Evolutionary conservation across 2,888 invertebrate genomes (phyloP).

Genomic region (Cephalotes varians): DNA sequence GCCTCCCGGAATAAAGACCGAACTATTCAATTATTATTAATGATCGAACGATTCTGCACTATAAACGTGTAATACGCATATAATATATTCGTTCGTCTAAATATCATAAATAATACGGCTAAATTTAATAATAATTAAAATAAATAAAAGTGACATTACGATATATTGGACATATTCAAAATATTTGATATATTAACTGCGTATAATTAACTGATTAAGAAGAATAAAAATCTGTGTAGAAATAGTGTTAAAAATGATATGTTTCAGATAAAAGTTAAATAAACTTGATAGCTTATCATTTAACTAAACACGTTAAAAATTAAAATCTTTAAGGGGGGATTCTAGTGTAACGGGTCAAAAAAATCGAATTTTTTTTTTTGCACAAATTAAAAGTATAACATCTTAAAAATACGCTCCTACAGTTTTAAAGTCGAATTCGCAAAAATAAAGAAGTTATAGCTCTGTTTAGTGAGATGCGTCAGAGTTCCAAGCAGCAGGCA

Average conservation of each 20-base stretch:
- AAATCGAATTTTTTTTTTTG: no score
- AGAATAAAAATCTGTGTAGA: not conserved
- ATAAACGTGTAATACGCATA: not conserved
- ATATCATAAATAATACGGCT: not conserved
- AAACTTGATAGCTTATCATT: not conserved
- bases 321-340: not conserved
- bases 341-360: no score
- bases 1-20: not conserved
- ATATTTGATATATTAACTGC: constrained; percentile 6
- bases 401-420: no score
- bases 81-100: not conserved
- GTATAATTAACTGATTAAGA: constrained; percentile 19
- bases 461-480: no score
- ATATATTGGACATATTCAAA: not conserved
- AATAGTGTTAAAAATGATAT: not conserved
- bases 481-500: no score
- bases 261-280: not conserved
- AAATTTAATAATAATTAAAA: constrained; percentile 29
- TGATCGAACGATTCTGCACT: not conserved
- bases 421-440: no score
- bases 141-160: not conserved
- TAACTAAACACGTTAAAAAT: not conserved
- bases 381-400: no score
- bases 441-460: no score
- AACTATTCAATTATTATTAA: constrained; percentile 6